Base-by-base conservation (phyloP, 37 sponge, comb jelly and placozoan species). In the Agelas oroides region DNA sequence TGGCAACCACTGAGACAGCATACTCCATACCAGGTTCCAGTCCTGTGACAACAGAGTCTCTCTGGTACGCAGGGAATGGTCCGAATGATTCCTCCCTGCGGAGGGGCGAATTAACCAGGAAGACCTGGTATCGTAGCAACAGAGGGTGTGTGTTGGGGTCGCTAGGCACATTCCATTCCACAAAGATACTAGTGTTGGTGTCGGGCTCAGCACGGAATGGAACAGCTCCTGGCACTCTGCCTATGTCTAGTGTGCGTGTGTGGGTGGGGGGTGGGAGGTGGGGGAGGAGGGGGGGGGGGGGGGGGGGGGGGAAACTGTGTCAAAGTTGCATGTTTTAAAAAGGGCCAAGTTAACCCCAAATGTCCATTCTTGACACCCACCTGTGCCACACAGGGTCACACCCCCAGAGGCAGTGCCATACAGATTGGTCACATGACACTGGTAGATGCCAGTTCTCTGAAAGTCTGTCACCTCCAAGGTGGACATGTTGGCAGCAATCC, bases 361-460 rank as follows among this genome's bases (percentile, higher is more conserved):
- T n/a, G n/a, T n/a, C n/a, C n/a, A n/a, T n/a, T n/a, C n/a, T n/a
- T n/a, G n/a, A n/a, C n/a, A n/a, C n/a, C n/a, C n/a, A 46, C 38
- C 61, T 31, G 64, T 20, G 0, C 20, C 33, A 33, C 84, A 84
- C 12, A 84, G 31, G 75, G 33, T 38, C 24, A 73, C 61, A 12
- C 54, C 32, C 21, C 27, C 30, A 24, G 27, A 65, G 36, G 27
- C 66, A 16, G 35, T 19, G 14, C 76, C 76, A 30, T 84, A 52
- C 57, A 34, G 34, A 56, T 84, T 84, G 38, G 20, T 27, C 54
- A 75, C 76, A 52, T 53, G 67, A 36, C 84, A 84, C 84, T 84
- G 84, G 67, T 75, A 75, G 20, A 84, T 30, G 0, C 53, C 84
- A 2, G 68, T 28, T 1, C n/a, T 34, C 21, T 68, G 33, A 20